Base-by-base conservation (phyloP, 2,888 invertebrate species). In the Philaethria dido region DNA sequence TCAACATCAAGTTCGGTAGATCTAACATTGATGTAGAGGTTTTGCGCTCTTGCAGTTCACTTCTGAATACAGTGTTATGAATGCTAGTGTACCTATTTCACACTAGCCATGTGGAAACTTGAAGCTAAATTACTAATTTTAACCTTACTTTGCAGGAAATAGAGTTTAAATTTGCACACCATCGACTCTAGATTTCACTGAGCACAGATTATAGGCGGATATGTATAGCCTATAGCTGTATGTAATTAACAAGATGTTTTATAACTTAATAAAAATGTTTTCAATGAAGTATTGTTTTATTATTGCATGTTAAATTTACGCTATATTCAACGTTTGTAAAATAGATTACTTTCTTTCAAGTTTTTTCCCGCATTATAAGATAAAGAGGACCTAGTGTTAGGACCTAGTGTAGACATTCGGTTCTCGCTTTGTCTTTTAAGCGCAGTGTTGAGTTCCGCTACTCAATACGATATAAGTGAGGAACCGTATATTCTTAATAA, bases 91-190 rank as follows among this genome's bases (percentile, higher is more conserved):
- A 60, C 42, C 59, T 64, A 59, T 64, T 64, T n/a, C 29, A 50
- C 59, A 59, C 48, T 50, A 29, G 33, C 64, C 64, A 59, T 29
- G 48, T 48, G 64, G 50, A 59, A 59, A 64, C 57, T 52, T 25
- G 8, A 3, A 11, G 3, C 13, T 1, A 44, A 29, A 45, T 1
- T 13, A 6, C 11, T 11, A 44, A 60, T 16, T 6, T 8, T 16
- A 29, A 1, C 25, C 18, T 14, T 45, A 45, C 14, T 13, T 13
- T 8, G 5, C 6, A 22, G 2, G 5, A 16, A 25, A 60, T 45
- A 45, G 18, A 60, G 44, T 3, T 13, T 11, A 29, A n/a, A 29
- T 45, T 60, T 29, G 16, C 22, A 29, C 13, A 59, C 13, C 42
- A 44, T 44, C 11, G 22, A 36, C 39, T 18, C 55, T 39, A 39